Evolutionary conservation across 2,888 invertebrate genomes (phyloP), one percentile per base, ranked within the genome.

Genomic region (Parasteatoda lunata): DNA sequence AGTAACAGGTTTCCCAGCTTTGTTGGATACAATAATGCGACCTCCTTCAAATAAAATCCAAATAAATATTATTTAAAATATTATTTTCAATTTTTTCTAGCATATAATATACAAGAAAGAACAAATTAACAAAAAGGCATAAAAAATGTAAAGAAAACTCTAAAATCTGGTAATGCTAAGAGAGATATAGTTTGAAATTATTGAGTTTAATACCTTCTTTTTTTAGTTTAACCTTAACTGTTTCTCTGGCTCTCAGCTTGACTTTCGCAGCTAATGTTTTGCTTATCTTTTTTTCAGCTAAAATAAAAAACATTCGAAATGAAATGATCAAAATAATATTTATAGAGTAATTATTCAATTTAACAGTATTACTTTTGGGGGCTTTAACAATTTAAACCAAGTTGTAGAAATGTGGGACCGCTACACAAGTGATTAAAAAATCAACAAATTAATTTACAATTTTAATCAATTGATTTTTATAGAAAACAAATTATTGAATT

Each of bases 211-310:
- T 70, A 88, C 88, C 88, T 83, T 88, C 87, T 78, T 87, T 87
- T 69, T 82, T 83, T 65, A 88, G 73, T 48, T 88, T 88, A 8
- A 88, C 88, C 73, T 88, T 88, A 5, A 84, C 88, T 45, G 84
- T 84, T 81, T 84, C 84, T 51, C 88, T 84, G 45, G 84, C 79
- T 64, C 84, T 54, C 45, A 88, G 77, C 51, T 88, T 88, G 7
- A 88, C 88, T 73, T 76, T 84, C 3, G 88, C 84, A 52, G 88
- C 84, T 6, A 84, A 64, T 54, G 84, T 81, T 84, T 84, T 84
- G 7, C 77, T 83, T 9, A 70, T 48, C 48, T 88, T 88, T 47
- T 64, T 84, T 11, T 80, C 77, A 77, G 71, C 88, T 87, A 81
- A n/a, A 45, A 49, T 54, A 15, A 65, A 13, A 15, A 64, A 52